A percentile compares a stretch with the other conserved stretches of the same genome.
Evolutionary conservation across 2,888 invertebrate species (phyloP).

Genomic region (Aphidoletes aphidimyza): DNA sequence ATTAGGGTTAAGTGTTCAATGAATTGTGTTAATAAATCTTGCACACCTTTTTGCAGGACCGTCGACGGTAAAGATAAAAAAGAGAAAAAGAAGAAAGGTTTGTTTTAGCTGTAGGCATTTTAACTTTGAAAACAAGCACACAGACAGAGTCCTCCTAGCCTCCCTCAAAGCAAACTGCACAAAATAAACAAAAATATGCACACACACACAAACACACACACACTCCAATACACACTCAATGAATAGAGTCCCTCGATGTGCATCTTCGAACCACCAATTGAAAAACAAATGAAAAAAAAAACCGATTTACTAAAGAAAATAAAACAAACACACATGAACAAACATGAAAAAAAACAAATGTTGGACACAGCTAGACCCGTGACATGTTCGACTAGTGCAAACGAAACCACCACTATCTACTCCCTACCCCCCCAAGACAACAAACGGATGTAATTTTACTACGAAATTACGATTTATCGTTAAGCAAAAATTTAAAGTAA

Average conservation of each 20-base stretch:
- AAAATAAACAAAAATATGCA: neutral
- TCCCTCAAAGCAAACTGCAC: neutral
- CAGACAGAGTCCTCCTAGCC: neutral
- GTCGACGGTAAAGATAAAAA: constrained; percentile 90
- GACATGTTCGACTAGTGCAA: neutral
- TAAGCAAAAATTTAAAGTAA: neutral
- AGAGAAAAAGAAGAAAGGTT: constrained; percentile 89
- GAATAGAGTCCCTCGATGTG: too few species aligned
- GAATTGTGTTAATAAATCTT: constrained; percentile 55
- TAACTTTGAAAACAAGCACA: neutral
- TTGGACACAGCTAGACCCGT: neutral
- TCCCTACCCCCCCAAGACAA: neutral
- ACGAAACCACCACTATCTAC: neutral
- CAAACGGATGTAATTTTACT: neutral
- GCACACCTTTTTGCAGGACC: constrained; percentile 70
- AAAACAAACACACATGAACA: too few species aligned
- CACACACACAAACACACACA: too few species aligned
- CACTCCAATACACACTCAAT: too few species aligned
- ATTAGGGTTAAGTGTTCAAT: neutral
- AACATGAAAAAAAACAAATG: neutral
- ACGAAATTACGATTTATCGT: neutral
- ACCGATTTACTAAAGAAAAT: too few species aligned
- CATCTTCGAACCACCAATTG: too few species aligned
- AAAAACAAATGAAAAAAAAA: neutral
- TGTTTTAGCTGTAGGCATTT: constrained; percentile 73